These are phyloP conservation scores for Choristoneura fumiferana DNA, from an alignment of 1,140 invertebrate genomes.

Conservation along the genomic window DNA sequence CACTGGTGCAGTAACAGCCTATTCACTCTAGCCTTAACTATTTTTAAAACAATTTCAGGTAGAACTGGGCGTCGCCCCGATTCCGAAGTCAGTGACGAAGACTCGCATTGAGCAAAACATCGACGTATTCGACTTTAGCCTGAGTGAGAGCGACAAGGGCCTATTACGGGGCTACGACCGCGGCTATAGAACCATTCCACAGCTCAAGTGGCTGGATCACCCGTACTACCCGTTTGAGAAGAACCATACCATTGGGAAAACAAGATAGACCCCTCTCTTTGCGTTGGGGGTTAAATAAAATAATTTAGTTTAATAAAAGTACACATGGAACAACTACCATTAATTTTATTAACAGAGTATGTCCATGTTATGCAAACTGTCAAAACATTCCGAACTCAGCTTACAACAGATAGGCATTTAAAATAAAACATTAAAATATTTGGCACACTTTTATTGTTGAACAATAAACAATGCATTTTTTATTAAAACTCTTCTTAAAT, in stretches of 20 bases:
- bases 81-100: constrained; percentile 91
- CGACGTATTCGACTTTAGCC: constrained; percentile 87
- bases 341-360: too few relatives aligned
- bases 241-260: background rate
- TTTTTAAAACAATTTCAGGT: constrained; percentile 76
- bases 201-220: constrained; percentile 56
- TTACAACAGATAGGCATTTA: background rate
- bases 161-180: constrained; percentile 80
- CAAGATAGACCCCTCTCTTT: too few relatives aligned
- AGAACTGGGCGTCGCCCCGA: constrained; percentile 87
- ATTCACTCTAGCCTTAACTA: too few relatives aligned
- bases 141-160: constrained; percentile 80
- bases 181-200: constrained; percentile 74
- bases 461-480: constrained; percentile 14
- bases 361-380: too few relatives aligned
- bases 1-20: too few relatives aligned
- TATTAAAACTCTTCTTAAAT: constrained; percentile 13
- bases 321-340: too few relatives aligned
- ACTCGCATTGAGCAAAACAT: constrained; percentile 87
- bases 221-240: constrained; percentile 76
- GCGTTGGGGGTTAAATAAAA: too few relatives aligned
- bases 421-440: constrained; percentile 5
- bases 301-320: too few relatives aligned
- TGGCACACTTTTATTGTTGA: constrained; percentile 15
- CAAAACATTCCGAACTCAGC: too few relatives aligned